Conservation (phyloP, 2,113 vertebrate species). For the Elaphurus davidianus region DNA sequence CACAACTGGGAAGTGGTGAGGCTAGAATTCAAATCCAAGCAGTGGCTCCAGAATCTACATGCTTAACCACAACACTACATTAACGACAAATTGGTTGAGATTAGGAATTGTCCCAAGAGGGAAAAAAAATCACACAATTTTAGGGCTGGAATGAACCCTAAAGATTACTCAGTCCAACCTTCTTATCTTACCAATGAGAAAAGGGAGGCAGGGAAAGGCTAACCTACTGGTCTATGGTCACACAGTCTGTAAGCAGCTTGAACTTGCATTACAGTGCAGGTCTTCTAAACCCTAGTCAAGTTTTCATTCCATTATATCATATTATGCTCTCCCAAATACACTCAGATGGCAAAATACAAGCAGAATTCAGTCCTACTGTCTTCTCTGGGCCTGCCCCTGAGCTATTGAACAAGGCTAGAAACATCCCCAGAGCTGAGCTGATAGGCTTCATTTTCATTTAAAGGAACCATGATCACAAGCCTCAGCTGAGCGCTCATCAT, state of each 20-base stretch:
- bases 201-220: neutral
- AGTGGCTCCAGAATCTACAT: neutral
- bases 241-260: neutral
- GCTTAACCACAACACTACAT: neutral
- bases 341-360: neutral
- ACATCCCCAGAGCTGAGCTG: conserved; percentile 22
- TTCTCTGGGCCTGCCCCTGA: neutral
- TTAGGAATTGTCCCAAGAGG: neutral
- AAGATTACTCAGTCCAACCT: conserved; percentile 26
- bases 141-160: neutral
- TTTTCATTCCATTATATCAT: neutral
- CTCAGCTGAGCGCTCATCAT: neutral
- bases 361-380: conserved; percentile 25
- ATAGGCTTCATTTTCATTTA: conserved; percentile 1
- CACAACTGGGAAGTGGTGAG: neutral
- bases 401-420: neutral
- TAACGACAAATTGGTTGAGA: conserved; percentile 10
- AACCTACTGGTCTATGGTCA: neutral
- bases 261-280: neutral
- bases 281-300: neutral
- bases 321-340: neutral
- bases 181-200: conserved; percentile 18
- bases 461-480: conserved; percentile 27
- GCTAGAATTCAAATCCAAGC: conserved; percentile 15
- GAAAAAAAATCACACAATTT: neutral